Evolutionary conservation across 35 echinoderm and acorn worm species (phyloP).

Genomic region (Apostichopus parvimensis): DNA sequence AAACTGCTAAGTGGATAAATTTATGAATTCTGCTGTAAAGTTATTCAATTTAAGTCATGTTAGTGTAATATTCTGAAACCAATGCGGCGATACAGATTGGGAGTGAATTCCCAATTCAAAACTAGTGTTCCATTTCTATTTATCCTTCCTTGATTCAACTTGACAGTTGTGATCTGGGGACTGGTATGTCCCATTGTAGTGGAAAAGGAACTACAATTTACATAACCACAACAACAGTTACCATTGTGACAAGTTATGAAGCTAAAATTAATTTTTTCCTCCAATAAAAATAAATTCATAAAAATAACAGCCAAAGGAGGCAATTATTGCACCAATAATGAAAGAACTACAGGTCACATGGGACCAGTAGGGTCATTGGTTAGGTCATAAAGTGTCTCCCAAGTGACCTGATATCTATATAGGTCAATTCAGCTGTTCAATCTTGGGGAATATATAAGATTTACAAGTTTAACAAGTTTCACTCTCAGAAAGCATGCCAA

Average conservation of each 20-base stretch:
- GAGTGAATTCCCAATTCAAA: no score
- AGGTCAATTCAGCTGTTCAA: neutral
- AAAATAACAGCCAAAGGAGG: neutral
- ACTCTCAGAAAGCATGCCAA: no score
- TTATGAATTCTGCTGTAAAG: no score
- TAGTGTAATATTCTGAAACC: no score
- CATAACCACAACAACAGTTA: neutral
- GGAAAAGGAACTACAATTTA: neutral
- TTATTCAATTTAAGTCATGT: no score
- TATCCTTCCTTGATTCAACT: neutral
- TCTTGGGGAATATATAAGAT: neutral
- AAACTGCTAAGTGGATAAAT: no score
- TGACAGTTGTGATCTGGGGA: neutral
- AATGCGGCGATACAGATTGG: no score
- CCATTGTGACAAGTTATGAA: neutral
- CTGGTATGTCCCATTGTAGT: neutral
- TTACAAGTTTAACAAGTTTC: neutral
- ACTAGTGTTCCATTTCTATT: no score
- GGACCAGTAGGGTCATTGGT: neutral
- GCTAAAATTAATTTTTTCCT: neutral
- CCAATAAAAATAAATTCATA: neutral
- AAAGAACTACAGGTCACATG: neutral
- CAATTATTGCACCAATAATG: neutral
- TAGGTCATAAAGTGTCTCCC: neutral
- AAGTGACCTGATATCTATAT: neutral